These are phyloP conservation scores for Habroteleia sp. DNA, from an alignment of 2,888 invertebrate species.

Conservation along the genomic window DNA sequence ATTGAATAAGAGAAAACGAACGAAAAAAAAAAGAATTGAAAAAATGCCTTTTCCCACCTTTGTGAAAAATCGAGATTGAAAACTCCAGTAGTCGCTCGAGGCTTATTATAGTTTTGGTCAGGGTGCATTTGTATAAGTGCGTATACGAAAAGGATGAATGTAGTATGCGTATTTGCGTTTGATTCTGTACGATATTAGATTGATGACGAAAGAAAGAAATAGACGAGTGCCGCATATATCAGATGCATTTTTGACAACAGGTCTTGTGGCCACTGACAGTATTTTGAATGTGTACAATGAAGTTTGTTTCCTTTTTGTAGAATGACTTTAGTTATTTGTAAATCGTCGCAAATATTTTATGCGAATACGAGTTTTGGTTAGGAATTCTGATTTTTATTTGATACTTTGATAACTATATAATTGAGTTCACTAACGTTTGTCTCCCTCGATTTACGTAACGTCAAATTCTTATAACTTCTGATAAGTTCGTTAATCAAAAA, in stretches of 20 bases:
- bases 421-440: too few species aligned
- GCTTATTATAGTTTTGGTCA: slow-evolving; percentile 9
- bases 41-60: slow-evolving; percentile 63
- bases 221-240: slow-evolving; percentile 18
- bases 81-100: slow-evolving; percentile 43
- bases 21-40: slow-evolving; percentile 23
- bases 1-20: slow-evolving; percentile 46
- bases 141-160: background rate
- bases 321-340: slow-evolving; percentile 36
- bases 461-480: too few species aligned
- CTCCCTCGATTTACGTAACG: too few species aligned
- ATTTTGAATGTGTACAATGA: slow-evolving; percentile 25
- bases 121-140: background rate
- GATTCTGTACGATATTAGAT: background rate
- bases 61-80: slow-evolving; percentile 56
- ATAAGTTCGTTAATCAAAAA: too few species aligned
- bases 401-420: too few species aligned
- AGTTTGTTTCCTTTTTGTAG: slow-evolving; percentile 29
- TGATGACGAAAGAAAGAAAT: slow-evolving; percentile 1
- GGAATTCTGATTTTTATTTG: too few species aligned
- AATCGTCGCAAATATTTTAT: slow-evolving; percentile 34
- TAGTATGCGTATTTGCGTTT: background rate
- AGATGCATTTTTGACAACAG: slow-evolving; percentile 33
- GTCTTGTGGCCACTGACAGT: slow-evolving; percentile 28
- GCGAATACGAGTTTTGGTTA: slow-evolving; percentile 21